Evolutionary conservation across 2,888 invertebrate species (phyloP).

Genomic region (Euclidia mi): DNA sequence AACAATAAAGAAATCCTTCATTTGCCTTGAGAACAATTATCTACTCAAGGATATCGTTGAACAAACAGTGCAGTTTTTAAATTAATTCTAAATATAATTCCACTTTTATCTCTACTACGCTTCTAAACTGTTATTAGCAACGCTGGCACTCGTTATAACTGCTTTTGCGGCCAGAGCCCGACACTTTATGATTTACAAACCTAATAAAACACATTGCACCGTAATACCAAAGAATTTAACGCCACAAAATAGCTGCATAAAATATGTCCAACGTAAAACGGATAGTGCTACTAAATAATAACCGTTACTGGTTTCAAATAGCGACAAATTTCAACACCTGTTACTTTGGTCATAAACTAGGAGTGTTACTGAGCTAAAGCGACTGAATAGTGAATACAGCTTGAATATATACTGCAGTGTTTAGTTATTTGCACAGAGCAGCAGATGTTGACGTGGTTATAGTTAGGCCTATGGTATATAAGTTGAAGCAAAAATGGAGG

Average conservation of each 20-base stretch:
- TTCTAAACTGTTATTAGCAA: too few relatives aligned
- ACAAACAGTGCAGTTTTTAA: too few relatives aligned
- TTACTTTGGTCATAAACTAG: constrained; percentile 42
- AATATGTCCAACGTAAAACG: constrained; percentile 11
- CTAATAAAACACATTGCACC: constrained; percentile 11
- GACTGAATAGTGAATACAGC: constrained; percentile 28
- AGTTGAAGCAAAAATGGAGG: too few relatives aligned
- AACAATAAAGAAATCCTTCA: too few relatives aligned
- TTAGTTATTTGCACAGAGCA: background rate
- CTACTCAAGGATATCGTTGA: too few relatives aligned
- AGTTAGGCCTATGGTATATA: too few relatives aligned
- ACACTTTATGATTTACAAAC: constrained; percentile 12
- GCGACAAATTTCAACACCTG: constrained; percentile 49
- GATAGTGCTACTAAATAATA: constrained; percentile 31
- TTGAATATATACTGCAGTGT: constrained; percentile 5
- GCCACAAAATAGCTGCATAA: constrained; percentile 12
- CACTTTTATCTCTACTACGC: too few relatives aligned
- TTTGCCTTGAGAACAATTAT: too few relatives aligned
- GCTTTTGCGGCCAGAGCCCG: background rate
- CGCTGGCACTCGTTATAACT: background rate
- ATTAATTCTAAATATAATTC: too few relatives aligned
- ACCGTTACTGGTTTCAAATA: constrained; percentile 27
- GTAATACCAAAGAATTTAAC: constrained; percentile 13
- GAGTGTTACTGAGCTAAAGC: constrained; percentile 27
- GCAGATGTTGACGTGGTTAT: too few relatives aligned